Evolutionary conservation across 2,113 vertebrate species (phyloP), one percentile per base, ranked within the genome.

Genomic region (human): DNA sequence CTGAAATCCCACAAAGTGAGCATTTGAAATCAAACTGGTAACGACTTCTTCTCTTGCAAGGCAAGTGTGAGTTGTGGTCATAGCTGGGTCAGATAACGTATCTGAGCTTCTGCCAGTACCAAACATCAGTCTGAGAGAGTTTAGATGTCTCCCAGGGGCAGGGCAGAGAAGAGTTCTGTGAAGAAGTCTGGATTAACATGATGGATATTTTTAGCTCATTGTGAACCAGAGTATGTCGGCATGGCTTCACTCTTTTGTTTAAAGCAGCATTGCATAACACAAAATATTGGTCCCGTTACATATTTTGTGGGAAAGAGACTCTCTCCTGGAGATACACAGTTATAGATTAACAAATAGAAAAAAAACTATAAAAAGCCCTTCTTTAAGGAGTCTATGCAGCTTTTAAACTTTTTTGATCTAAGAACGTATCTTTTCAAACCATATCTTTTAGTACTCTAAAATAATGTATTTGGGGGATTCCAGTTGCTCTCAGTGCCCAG

Each of bases 301-400:
- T 9, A 75, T 30, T 93, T 45, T 84, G 5, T 73, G 43, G 55
- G n/a, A 52, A 90, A 90, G 38, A 10, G 59, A 7, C 73, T 82
- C 38, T 48, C 12, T 78, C 59, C 66, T 76, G 18, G n/a, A 93
- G 40, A 94, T 13, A 50, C 6, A 64, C 6, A 61, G 16, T 72
- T 66, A 11, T 64, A 72, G 14, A 96, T 82, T 92, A 92, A 72
- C n/a, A 52, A 78, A 73, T 16, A 82, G 14, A 80, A 96, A 94
- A 52, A 80, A 96, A 94, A 52, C 16, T 70, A 83, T 48, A 68
- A 52, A 79, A 93, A 55, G 3, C 6, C 13, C 25, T 93, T 40
- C 13, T 61, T 70, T 66, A 70, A 90, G 16, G 79, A 83, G 48
- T 40, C n/a, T 75, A n/a, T 80, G 55, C 40, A 75, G 17, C 22